Percentiles rank a stretch among this genome's conserved stretches.
These are phyloP conservation scores for Thecocarcelia acutangulata DNA, from an alignment of 2,888 invertebrate genomes.

Conservation along the genomic window DNA sequence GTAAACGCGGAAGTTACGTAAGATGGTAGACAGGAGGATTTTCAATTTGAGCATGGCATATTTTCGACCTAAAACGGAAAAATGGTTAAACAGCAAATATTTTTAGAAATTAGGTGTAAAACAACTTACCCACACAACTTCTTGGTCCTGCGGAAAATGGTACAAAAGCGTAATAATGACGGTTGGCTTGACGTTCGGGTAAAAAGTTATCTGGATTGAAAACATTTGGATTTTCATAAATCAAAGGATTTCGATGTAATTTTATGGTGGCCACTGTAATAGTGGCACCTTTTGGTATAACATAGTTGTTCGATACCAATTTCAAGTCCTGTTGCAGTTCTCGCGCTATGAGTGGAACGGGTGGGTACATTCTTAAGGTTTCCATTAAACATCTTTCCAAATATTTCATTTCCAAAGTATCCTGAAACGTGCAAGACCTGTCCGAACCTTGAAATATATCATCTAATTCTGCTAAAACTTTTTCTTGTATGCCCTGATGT, in stretches of 20 bases:
- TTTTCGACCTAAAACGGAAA: slow-evolving; percentile 85
- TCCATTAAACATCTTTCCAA: slow-evolving; percentile 91
- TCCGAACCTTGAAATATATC: slow-evolving; percentile 89
- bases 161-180: slow-evolving; percentile 91
- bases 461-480: slow-evolving; percentile 88
- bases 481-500: slow-evolving; percentile 87
- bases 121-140: slow-evolving; percentile 87
- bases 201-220: slow-evolving; percentile 94
- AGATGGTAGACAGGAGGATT: slow-evolving; percentile 88
- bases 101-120: slow-evolving; percentile 31
- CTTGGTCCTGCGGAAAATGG: slow-evolving; percentile 92
- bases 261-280: slow-evolving; percentile 85
- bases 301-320: slow-evolving; percentile 86
- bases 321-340: slow-evolving; percentile 87
- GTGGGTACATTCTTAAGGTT: slow-evolving; percentile 89
- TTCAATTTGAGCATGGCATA: slow-evolving; percentile 91
- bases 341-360: slow-evolving; percentile 89
- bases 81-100: background rate
- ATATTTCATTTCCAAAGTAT: slow-evolving; percentile 93
- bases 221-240: slow-evolving; percentile 88
- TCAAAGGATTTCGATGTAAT: slow-evolving; percentile 87
- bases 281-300: slow-evolving; percentile 87
- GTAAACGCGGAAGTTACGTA: slow-evolving; percentile 87
- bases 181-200: slow-evolving; percentile 88
- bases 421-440: slow-evolving; percentile 89